Percentiles rank a stretch among this genome's conserved stretches.
phyloP scores from a whole-genome alignment of 2,113 vertebrate genomes.

The Bos taurus region DNA sequence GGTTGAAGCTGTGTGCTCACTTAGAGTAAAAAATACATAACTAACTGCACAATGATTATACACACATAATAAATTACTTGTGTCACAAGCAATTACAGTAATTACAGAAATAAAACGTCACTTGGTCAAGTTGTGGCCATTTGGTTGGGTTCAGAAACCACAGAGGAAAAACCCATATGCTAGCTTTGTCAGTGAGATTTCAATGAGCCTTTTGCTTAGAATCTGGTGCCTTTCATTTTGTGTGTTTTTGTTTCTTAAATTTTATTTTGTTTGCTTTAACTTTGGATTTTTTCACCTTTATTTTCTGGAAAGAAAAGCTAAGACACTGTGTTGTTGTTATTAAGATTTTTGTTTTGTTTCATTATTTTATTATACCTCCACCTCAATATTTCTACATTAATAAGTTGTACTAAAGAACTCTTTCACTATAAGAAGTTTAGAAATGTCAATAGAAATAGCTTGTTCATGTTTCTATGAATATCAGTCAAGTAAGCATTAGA shows the following conservation, averaged over 20 bases:
- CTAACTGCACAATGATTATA: background rate
- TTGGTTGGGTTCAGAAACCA: background rate
- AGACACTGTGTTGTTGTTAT: background rate
- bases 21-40: constrained; percentile 25
- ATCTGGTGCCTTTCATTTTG: background rate
- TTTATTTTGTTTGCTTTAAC: background rate
- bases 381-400: background rate
- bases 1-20: background rate
- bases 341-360: background rate
- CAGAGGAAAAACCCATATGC: background rate
- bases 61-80: background rate
- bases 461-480: background rate
- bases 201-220: background rate
- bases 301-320: background rate
- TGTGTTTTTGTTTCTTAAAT: background rate
- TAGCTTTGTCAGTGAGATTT: background rate
- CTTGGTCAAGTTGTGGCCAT: background rate
- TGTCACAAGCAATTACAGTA: background rate
- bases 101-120: background rate
- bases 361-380: background rate
- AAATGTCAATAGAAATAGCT: background rate
- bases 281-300: background rate
- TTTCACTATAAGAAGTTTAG: background rate
- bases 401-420: background rate
- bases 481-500: background rate